Conservation (phyloP, 2,113 vertebrate genomes). For the Corynorhinus townsendii region DNA sequence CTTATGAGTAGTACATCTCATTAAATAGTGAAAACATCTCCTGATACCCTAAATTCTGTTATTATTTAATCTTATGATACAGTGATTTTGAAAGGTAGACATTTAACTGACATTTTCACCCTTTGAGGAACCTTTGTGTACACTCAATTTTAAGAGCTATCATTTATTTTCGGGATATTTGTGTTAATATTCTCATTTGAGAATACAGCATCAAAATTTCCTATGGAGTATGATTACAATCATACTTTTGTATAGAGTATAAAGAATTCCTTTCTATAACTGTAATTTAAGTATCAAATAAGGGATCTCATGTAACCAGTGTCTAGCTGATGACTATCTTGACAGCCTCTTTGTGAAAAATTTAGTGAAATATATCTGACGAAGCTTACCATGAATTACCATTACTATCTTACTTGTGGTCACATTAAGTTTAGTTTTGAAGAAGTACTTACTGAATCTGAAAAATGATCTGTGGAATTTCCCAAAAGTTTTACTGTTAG, state of each 20-base stretch:
- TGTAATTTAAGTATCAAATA: not conserved
- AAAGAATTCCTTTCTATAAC: conserved; percentile 5
- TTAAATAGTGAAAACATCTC: not conserved
- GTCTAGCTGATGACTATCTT: not conserved
- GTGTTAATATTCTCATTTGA: conserved; percentile 12
- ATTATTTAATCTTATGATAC: not conserved
- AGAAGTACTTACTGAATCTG: conserved; percentile 21
- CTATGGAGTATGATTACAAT: not conserved
- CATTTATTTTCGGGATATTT: conserved; percentile 15
- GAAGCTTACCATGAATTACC: not conserved
- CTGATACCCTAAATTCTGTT: not conserved
- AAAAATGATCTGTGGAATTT: conserved; percentile 48
- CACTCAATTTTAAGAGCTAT: not conserved
- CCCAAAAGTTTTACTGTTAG: conserved; percentile 23
- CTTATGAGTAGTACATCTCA: not conserved
- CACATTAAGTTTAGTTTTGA: conserved; percentile 36
- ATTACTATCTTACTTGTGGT: conserved; percentile 16
- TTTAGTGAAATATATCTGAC: conserved; percentile 8
- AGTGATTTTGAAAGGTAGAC: not conserved
- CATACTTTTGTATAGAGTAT: conserved; percentile 6
- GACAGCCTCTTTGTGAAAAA: conserved; percentile 6
- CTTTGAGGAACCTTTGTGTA: conserved; percentile 9
- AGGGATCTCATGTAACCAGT: not conserved
- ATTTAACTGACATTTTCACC: conserved; percentile 30
- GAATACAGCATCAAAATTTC: conserved; percentile 27